A percentile compares a stretch with the other conserved stretches of the same genome.
These are phyloP conservation scores for Sturnira hondurensis DNA, from an alignment of 2,113 vertebrate genomes.

Conservation along the genomic window DNA sequence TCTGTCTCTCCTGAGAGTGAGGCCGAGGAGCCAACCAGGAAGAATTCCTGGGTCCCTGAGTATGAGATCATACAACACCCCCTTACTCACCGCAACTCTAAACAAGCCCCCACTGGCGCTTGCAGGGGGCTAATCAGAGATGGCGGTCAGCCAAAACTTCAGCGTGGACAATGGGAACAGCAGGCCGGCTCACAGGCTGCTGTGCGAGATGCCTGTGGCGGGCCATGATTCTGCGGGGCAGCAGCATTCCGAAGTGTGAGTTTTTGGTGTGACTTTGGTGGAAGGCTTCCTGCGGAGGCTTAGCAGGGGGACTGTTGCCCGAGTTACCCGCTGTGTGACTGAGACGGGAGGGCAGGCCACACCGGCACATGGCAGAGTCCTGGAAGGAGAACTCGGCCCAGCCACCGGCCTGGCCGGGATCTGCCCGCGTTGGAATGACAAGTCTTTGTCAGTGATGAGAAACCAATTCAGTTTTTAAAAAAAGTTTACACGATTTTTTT, in stretches of 20 bases:
- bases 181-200: rapidly evolving
- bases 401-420: neutral
- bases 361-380: neutral
- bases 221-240: too few relatives aligned
- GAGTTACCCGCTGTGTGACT: neutral
- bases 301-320: neutral
- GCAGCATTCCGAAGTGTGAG: neutral
- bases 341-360: neutral
- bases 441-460: neutral
- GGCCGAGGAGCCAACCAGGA: neutral
- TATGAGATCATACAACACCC: neutral
- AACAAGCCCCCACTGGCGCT: neutral
- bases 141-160: neutral
- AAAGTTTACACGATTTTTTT: neutral
- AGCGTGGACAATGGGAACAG: neutral
- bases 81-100: neutral
- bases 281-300: neutral
- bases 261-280: neutral
- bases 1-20: neutral
- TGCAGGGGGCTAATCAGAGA: neutral
- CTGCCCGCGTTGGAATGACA: neutral
- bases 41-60: neutral
- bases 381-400: neutral
- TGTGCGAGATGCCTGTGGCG: too few relatives aligned
- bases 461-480: neutral